A percentile compares a stretch with the other conserved stretches of the same genome.
Evolutionary conservation across 1,140 invertebrate species (phyloP).

Genomic region (Aphelenchoides fujianensis): DNA sequence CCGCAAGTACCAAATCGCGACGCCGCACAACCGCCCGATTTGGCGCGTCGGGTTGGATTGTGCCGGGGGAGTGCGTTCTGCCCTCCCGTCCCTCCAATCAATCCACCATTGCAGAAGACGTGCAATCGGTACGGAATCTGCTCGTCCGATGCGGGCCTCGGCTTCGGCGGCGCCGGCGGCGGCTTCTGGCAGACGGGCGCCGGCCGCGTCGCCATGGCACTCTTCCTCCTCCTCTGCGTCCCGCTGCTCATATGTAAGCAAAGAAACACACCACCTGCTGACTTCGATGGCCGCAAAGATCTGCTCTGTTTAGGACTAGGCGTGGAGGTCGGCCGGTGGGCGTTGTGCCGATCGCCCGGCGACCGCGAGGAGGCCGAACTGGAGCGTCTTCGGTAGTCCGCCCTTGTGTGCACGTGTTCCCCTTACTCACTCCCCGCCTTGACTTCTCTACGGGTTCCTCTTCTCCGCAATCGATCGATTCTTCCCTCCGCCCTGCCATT

Average conservation of each 20-base stretch:
- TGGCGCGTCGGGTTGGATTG: conserved; percentile 60
- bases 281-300: too few relatives aligned
- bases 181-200: conserved; percentile 13
- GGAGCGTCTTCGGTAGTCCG: neutral
- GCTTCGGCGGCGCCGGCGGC: too few relatives aligned
- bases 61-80: too few relatives aligned
- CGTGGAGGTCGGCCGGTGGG: conserved; percentile 17
- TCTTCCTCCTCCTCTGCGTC: conserved; percentile 29
- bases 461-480: neutral
- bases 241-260: conserved; percentile 12
- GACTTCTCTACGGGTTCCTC: too few relatives aligned
- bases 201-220: conserved; percentile 20
- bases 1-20: conserved; percentile 57
- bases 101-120: too few relatives aligned
- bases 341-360: neutral
- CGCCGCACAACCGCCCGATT: conserved; percentile 56
- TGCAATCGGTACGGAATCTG: conserved; percentile 61
- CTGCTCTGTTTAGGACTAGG: too few relatives aligned
- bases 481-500: neutral
- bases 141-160: conserved; percentile 29
- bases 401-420: too few relatives aligned
- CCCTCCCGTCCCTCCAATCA: too few relatives aligned
- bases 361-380: neutral
- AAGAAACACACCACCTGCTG: too few relatives aligned
- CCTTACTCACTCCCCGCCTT: too few relatives aligned